Evolutionary conservation across 2,888 invertebrate species (phyloP), one percentile per base, ranked within the genome.

Genomic region (Poecilus cupreus): DNA sequence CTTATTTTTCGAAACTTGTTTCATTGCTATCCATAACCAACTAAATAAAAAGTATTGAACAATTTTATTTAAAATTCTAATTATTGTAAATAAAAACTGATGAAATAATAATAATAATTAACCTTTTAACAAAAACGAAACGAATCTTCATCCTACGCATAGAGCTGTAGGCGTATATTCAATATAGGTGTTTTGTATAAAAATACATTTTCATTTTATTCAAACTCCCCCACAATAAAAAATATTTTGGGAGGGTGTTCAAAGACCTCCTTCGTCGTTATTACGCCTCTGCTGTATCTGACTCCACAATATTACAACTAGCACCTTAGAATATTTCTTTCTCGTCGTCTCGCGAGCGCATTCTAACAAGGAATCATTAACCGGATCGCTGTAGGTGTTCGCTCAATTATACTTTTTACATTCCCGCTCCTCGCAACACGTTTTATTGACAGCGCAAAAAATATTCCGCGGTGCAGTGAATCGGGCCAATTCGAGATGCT

Each of bases 321-420:
- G n/a, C n/a, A 13, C 2, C n/a, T 13, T n/a, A 5, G 26, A 60
- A 26, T 54, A 54, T 37, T 70, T 37, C 70, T 37, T 70, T 20
- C 20, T 5, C 70, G 70, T 5, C 43, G 20, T 72, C 49, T 46
- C 32, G 46, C 18, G 43, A 13, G 13, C 16, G 46, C 70, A 80
- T 72, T 80, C 54, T 80, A 72, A 80, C 72, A 57, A 80, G 80
- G 54, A 80, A 72, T 80, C 80, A 80, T 80, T 80, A 80, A 54
- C 80, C 72, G 32, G 72, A 57, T 72, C 80, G 72, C 80, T 54
- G 72, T 80, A 80, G 80, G 80, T 80, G 80, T 80, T 80, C 80
- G 72, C 54, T 54, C 80, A 80, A 72, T 80, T 80, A 80, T 80
- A 75, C 51, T 75, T 80, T 72, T 80, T 80, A 49, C 70, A 79